Evolutionary conservation across 2,113 vertebrate genomes (phyloP).

Genomic region (Ptychochromis oligacanthus): DNA sequence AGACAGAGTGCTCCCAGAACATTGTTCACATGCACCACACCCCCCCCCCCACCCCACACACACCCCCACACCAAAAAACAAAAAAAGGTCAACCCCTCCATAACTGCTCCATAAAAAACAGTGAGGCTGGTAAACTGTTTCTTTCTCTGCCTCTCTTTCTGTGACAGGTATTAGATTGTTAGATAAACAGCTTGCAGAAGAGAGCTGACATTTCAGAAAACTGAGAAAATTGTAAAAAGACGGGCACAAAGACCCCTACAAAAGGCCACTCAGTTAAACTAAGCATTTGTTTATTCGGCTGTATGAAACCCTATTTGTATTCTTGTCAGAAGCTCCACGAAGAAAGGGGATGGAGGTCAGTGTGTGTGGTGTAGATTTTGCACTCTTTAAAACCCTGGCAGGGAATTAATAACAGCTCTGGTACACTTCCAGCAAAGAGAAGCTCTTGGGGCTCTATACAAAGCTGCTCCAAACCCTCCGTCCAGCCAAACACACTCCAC

Average conservation of each 20-base stretch:
- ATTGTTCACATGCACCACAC: slow-evolving; percentile 65
- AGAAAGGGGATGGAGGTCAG: slow-evolving; percentile 30
- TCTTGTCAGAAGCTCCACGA: slow-evolving; percentile 26
- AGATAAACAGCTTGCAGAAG: slow-evolving; percentile 70
- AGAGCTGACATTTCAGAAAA: slow-evolving; percentile 77
- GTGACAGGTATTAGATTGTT: slow-evolving; percentile 67
- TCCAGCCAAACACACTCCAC: too few species aligned
- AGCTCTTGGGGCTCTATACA: not conserved
- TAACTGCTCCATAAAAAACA: slow-evolving; percentile 73
- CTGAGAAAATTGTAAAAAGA: slow-evolving; percentile 62
- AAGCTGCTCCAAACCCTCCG: too few species aligned
- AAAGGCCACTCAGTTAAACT: slow-evolving; percentile 75
- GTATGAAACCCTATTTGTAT: slow-evolving; percentile 44
- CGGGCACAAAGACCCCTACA: slow-evolving; percentile 44
- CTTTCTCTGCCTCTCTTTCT: slow-evolving; percentile 20
- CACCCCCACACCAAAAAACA: slow-evolving; percentile 56
- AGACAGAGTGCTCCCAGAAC: slow-evolving; percentile 67
- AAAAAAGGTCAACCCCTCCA: slow-evolving; percentile 73
- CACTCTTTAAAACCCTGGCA: slow-evolving; percentile 14
- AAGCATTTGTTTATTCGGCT: slow-evolving; percentile 66
- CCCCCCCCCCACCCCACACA: slow-evolving; percentile 20
- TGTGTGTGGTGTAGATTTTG: not conserved
- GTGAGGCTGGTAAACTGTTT: slow-evolving; percentile 47
- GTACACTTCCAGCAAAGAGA: not conserved
- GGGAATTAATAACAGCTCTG: slow-evolving; percentile 22